A percentile compares a stretch with the other conserved stretches of the same genome.
phyloP scores from a whole-genome alignment of 1,140 invertebrate species.

The Brachionus koreanus region DNA sequence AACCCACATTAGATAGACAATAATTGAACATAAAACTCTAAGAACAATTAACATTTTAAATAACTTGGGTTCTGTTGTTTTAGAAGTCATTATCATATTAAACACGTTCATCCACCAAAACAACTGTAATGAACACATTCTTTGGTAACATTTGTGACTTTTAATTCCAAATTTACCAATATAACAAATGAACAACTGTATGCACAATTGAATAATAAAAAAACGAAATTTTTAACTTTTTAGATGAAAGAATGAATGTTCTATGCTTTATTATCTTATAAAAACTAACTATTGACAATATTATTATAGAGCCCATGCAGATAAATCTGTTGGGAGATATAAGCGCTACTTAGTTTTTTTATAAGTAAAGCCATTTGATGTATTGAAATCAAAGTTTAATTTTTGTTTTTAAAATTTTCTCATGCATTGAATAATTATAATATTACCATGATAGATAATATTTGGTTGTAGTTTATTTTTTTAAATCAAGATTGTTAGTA shows the following conservation, averaged over 20 bases:
- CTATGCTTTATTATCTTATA: neutral
- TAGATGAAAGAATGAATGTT: neutral
- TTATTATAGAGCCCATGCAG: neutral
- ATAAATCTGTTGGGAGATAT: neutral
- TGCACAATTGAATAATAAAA: neutral
- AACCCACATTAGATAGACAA: too few species aligned
- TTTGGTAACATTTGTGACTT: neutral
- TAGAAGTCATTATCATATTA: neutral
- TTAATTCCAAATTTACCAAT: neutral
- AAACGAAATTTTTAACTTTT: neutral
- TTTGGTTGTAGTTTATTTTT: neutral
- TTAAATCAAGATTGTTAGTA: too few species aligned
- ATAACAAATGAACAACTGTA: neutral
- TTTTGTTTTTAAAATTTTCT: neutral
- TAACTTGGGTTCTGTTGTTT: too few species aligned
- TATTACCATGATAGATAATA: neutral
- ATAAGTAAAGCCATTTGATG: neutral
- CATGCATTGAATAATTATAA: neutral
- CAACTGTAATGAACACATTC: neutral
- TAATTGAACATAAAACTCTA: neutral
- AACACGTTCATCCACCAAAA: conserved; percentile 13
- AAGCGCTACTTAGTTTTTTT: neutral
- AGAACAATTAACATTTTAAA: too few species aligned
- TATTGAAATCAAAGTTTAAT: neutral
- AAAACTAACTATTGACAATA: neutral